Percentiles rank a stretch among this genome's conserved stretches.
Conservation (phyloP, 2,888 invertebrate species). For the Phyto melanocephala region DNA sequence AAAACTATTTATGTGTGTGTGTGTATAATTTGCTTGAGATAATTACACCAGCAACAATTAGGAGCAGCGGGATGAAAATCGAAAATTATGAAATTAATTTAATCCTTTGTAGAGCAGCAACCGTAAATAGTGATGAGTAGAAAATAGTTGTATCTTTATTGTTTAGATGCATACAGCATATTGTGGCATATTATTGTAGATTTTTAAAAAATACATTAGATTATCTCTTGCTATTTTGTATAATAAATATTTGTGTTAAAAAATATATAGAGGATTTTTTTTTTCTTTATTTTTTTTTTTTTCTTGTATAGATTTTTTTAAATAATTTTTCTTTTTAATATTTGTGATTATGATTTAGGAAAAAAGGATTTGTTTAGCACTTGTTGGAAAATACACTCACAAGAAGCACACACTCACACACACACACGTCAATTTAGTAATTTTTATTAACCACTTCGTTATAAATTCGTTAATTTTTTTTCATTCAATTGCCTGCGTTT, state of each 20-base stretch:
- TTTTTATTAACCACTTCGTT: background rate
- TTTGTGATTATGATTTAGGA: no score
- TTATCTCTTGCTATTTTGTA: background rate
- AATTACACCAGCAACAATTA: constrained; percentile 19
- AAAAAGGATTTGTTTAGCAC: constrained; percentile 3
- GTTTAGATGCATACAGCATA: constrained; percentile 6
- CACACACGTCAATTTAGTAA: background rate
- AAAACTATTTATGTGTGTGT: no score
- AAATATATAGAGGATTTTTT: constrained; percentile 17
- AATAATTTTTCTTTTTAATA: background rate
- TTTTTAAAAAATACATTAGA: background rate
- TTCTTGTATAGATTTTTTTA: constrained; percentile 21
- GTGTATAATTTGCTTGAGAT: background rate
- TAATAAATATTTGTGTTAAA: constrained; percentile 10
- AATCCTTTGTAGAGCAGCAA: constrained; percentile 28
- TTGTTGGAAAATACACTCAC: background rate
- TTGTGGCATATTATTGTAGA: background rate
- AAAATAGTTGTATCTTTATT: constrained; percentile 17
- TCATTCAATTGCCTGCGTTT: constrained; percentile 61
- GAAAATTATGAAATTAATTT: background rate
- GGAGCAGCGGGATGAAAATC: background rate
- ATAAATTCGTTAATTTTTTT: constrained; percentile 44
- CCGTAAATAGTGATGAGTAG: constrained; percentile 7
- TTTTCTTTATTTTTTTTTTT: background rate
- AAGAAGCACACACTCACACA: background rate